Conservation (phyloP, 2,113 vertebrate genomes). For the Otus sunia region DNA sequence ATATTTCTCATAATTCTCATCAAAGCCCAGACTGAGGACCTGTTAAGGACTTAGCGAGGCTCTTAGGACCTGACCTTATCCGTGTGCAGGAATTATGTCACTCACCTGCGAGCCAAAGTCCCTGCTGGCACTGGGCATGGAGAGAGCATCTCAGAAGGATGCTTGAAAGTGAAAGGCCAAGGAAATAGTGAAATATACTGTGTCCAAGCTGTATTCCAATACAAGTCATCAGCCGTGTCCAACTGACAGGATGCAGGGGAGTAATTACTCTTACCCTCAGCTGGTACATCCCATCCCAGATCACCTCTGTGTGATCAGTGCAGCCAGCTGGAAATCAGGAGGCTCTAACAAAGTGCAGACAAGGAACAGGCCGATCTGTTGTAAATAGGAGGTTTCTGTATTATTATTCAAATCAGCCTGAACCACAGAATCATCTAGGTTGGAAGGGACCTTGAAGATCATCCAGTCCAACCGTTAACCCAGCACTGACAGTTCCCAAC, state of each 20-base stretch:
- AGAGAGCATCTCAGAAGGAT: background rate
- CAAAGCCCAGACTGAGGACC: background rate
- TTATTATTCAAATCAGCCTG: background rate
- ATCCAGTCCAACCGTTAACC: too few species aligned
- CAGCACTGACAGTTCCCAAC: too few species aligned
- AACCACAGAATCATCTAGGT: too few species aligned
- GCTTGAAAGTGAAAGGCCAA: background rate
- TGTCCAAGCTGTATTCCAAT: background rate
- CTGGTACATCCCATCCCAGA: background rate
- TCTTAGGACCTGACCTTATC: background rate
- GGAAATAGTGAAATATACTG: background rate
- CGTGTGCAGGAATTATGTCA: background rate
- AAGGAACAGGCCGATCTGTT: background rate
- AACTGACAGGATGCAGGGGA: background rate
- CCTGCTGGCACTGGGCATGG: background rate
- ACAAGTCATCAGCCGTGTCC: background rate
- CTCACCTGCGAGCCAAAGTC: background rate
- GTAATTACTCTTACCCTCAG: background rate
- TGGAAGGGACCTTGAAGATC: too few species aligned
- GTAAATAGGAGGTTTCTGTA: background rate
- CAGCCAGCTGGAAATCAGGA: background rate
- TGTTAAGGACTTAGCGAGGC: background rate
- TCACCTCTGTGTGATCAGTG: background rate
- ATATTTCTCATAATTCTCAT: background rate
- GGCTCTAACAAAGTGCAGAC: background rate